phyloP scores from a whole-genome alignment of 1,140 invertebrate species.

The Calosoma granatense region DNA sequence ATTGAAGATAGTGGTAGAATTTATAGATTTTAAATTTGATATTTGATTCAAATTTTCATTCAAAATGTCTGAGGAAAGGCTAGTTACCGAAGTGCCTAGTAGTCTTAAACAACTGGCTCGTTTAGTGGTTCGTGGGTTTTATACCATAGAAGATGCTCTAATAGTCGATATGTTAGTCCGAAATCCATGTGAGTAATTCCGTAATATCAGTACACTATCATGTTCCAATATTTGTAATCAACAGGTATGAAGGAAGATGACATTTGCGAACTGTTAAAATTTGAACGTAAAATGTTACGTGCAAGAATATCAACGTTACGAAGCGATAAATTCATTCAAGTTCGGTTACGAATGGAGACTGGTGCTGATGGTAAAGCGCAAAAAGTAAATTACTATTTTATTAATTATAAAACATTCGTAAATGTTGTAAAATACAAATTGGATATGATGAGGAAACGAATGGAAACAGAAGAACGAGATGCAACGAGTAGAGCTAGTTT shows the following conservation, averaged over 20 bases:
- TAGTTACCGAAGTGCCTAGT: slow-evolving; percentile 77
- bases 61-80: slow-evolving; percentile 29
- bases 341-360: slow-evolving; percentile 87
- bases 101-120: slow-evolving; percentile 84
- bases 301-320: slow-evolving; percentile 75
- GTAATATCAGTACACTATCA: too few relatives aligned
- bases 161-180: slow-evolving; percentile 92
- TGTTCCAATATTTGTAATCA: not conserved
- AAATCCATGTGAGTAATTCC: slow-evolving; percentile 78
- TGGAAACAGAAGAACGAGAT: slow-evolving; percentile 91
- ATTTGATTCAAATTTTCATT: too few relatives aligned
- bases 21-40: too few relatives aligned
- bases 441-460: slow-evolving; percentile 87
- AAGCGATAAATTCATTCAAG: slow-evolving; percentile 92
- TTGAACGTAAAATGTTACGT: slow-evolving; percentile 89
- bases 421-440: slow-evolving; percentile 97
- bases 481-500: slow-evolving; percentile 92
- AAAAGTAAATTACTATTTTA: slow-evolving; percentile 96
- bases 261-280: slow-evolving; percentile 84
- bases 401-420: slow-evolving; percentile 94
- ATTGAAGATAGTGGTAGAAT: too few relatives aligned
- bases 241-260: slow-evolving; percentile 94
- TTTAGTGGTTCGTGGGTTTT: slow-evolving; percentile 85
- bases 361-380: slow-evolving; percentile 91
- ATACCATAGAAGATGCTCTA: slow-evolving; percentile 84